Base-by-base conservation (phyloP, 2,797 vertebrate species). In the Rousettus madagascariensis region DNA sequence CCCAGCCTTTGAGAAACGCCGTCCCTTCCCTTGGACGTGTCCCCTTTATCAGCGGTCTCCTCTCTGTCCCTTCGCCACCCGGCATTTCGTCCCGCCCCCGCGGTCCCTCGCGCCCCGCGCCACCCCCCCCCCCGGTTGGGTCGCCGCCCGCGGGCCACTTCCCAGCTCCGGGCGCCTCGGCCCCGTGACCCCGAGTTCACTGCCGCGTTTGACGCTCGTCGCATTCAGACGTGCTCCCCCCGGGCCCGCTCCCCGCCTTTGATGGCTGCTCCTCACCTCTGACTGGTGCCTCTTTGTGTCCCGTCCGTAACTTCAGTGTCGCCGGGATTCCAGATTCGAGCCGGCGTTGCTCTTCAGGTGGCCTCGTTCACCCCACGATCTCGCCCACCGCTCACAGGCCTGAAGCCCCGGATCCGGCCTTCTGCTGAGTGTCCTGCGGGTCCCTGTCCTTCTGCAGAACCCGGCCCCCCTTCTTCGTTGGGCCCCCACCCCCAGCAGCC, bases 61-160 rank as follows among this genome's bases (percentile, higher is more conserved):
- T 30, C 11, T 46, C 33, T 2, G 13, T n/a, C 61, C 33, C 1
- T 19, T 38, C 36, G 22, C 63, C 0, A 0, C 19, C 53, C n/a
- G 11, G 66, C 19, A 7, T 4, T 33, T 19, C 5, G 5, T n/a
- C 55, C 3, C 28, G 20, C 36, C 36, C 41, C 16, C 24, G 68
- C 22, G 26, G 8, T 1, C 55, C 72, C 33, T 6, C 33, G 2
- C 33, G 41, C n/a, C 26, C 26, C 6, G 0, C 20, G 30, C 33
- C 5, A 9, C 38, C 38, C 38, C 43, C 43, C 43, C 43, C 43
- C 9, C 43, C 43, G 2, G 22, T 4, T 16, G 43, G 41, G 17
- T 46, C 49, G 24, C 24, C 24, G 8, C 15, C 1, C n/a, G 41
- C 36, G 9, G 3, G 8, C 30, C 10, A 5, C 19, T 0, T 13